These are phyloP conservation scores for Spisula subtruncata DNA, from an alignment of 2,888 invertebrate genomes.

Conservation along the genomic window DNA sequence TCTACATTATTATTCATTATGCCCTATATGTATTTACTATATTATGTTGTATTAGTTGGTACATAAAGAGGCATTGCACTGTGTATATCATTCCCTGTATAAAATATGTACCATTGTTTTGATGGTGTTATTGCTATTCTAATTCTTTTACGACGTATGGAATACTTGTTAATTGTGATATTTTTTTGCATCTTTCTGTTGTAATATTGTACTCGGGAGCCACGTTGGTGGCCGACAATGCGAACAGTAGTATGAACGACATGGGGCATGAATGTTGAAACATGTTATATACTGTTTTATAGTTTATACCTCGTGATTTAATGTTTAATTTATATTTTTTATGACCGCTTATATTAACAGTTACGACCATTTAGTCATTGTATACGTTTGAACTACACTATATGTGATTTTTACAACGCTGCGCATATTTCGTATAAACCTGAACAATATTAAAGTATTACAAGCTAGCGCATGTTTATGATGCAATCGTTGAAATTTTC, in stretches of 20 bases:
- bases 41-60: too few species aligned
- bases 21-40: too few species aligned
- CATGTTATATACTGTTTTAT: background rate
- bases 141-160: background rate
- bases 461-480: too few species aligned
- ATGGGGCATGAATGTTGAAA: background rate
- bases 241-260: background rate
- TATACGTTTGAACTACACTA: slow-evolving; percentile 7
- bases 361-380: slow-evolving; percentile 23
- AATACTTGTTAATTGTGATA: background rate
- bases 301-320: background rate
- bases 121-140: background rate
- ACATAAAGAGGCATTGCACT: too few species aligned
- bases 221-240: background rate
- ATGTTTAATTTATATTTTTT: slow-evolving; percentile 1
- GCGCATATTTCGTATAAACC: too few species aligned
- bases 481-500: too few species aligned
- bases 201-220: background rate
- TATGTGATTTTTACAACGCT: background rate
- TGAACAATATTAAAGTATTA: too few species aligned
- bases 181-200: background rate
- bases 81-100: background rate
- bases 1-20: too few species aligned
- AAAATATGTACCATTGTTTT: background rate
- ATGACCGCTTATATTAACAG: background rate